Evolutionary conservation across 1,140 invertebrate genomes (phyloP).

Genomic region (Sycophaga agraensis): DNA sequence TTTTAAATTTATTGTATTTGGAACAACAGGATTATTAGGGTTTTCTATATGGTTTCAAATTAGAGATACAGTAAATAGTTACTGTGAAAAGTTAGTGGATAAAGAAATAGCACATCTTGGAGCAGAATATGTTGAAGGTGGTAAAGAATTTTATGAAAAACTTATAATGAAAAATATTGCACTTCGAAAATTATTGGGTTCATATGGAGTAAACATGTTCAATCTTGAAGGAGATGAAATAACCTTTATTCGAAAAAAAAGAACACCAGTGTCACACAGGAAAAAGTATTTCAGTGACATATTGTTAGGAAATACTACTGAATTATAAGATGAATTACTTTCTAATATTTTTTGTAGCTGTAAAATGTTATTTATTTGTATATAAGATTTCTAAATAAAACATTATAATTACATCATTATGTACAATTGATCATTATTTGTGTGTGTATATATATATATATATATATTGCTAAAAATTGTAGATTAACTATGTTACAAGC

Average conservation of each 20-base stretch:
- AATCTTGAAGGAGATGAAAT: conserved; percentile 71
- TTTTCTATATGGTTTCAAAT: conserved; percentile 60
- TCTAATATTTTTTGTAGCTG: conserved; percentile 9
- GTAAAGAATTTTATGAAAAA: conserved; percentile 75
- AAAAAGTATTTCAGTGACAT: conserved; percentile 64
- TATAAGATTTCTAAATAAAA: conserved; percentile 27
- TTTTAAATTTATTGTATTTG: conserved; percentile 34
- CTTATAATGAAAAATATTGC: conserved; percentile 72
- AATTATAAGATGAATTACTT: background rate
- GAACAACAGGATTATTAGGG: conserved; percentile 3
- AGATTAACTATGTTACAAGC: no score
- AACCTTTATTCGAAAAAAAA: conserved; percentile 64
- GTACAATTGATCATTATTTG: conserved; percentile 24
- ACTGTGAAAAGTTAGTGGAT: conserved; percentile 66
- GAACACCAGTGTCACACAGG: conserved; percentile 64
- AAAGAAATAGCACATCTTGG: conserved; percentile 62
- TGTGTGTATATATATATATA: background rate
- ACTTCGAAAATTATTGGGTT: conserved; percentile 65
- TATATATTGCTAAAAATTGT: background rate
- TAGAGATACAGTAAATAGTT: conserved; percentile 64
- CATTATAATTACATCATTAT: conserved; percentile 29
- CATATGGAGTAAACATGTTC: conserved; percentile 61
- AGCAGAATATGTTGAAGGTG: conserved; percentile 67
- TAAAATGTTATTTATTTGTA: conserved; percentile 27
- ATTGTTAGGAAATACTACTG: conserved; percentile 4